Evolutionary conservation across 2,888 invertebrate genomes (phyloP), one percentile per base, ranked within the genome.

Genomic region (Heteromyza rotundicornis): DNA sequence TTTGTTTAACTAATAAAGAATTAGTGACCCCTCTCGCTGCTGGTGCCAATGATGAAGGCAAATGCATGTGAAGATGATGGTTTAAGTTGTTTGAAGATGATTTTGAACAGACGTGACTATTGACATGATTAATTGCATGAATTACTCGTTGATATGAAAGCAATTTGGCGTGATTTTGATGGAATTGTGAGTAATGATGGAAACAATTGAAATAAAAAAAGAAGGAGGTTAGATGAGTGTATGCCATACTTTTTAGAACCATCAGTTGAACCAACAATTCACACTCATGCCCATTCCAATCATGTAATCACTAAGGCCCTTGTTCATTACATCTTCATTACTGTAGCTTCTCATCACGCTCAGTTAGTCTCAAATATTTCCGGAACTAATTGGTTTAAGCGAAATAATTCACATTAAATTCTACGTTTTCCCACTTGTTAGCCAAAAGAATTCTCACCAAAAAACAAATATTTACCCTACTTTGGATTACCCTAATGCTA

Each of bases 351-450:
- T 27, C 27, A 7, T 27, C 7, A 27, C 10, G 27, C 27, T 49
- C 19, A 49, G 49, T 19, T 72, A 68, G 72, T 68, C 73, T 74
- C 73, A 76, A 74, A 76, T 76, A 72, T 74, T 59, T 3, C 16
- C 72, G 76, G 59, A 66, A 62, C 76, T 68, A 75, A 75, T 75
- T 64, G 63, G 70, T 76, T 75, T 75, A 69, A 49, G 24, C 62
- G 56, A 68, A 61, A 66, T 53, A 65, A 69, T 66, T 68, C 60
- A 62, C 63, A 66, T 64, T 66, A 67, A 74, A 72, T 67, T 65
- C 54, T 57, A 65, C 59, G 60, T 60, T 66, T 67, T 65, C n/a
- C 63, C 66, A 65, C 67, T 66, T 65, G 67, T 64, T 70, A 72
- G 57, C 50, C 59, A 44, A 53, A 27, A 49, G 50, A 23, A 23